phyloP scores from a whole-genome alignment of 2,113 vertebrate genomes.

The Megatriorchis doriae region DNA sequence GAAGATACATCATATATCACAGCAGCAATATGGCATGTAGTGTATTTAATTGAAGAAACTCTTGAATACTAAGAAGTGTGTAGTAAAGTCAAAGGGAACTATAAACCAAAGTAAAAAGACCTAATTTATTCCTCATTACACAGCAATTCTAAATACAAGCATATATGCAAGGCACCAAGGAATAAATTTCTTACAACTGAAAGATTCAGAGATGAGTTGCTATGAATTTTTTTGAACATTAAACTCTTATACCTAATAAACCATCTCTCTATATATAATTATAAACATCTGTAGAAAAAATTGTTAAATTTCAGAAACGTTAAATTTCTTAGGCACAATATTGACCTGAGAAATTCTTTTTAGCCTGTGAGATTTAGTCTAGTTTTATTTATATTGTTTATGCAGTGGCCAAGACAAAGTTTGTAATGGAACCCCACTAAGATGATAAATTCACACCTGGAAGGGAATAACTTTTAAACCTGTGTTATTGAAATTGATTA shows the following conservation, averaged over 20 bases:
- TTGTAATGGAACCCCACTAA: neutral
- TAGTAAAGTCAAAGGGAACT: neutral
- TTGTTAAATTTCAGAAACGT: neutral
- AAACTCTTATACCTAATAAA: neutral
- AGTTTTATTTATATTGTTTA: neutral
- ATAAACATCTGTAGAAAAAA: neutral
- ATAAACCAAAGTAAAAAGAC: neutral
- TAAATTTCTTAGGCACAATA: neutral
- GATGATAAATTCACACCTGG: neutral
- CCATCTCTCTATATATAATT: fast-evolving
- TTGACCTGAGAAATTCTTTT: neutral
- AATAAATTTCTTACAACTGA: neutral
- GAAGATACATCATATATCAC: neutral
- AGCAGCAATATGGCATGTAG: neutral
- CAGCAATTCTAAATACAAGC: neutral
- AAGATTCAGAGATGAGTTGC: neutral
- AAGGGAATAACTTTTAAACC: neutral
- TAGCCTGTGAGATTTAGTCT: neutral
- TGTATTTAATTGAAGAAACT: neutral
- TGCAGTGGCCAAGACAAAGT: neutral
- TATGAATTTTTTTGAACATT: neutral
- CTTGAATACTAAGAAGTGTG: neutral
- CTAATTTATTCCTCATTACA: neutral
- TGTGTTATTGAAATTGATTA: neutral
- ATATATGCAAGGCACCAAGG: neutral